Conservation (phyloP, 2,797 vertebrate genomes). For the Sebastes kiyomatsui region DNA sequence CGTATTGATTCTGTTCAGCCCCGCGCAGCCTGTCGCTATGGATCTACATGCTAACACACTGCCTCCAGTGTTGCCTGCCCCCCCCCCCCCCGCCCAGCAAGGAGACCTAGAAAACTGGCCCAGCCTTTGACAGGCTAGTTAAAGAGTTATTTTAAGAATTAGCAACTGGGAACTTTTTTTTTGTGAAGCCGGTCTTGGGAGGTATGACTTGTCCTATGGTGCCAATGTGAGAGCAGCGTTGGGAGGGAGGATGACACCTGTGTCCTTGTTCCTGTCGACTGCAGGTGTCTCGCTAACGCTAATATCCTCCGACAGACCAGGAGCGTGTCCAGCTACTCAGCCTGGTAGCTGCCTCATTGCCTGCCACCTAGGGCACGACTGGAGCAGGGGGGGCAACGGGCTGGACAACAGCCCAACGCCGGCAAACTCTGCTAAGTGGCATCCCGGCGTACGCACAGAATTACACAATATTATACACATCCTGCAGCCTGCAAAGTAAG, state of each 20-base stretch:
- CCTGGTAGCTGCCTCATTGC: constrained; percentile 78
- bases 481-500: constrained; percentile 73
- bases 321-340: constrained; percentile 86
- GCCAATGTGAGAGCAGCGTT: constrained; percentile 58
- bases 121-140: constrained; percentile 40
- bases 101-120: constrained; percentile 47
- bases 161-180: constrained; percentile 42
- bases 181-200: constrained; percentile 12
- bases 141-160: constrained; percentile 73
- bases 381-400: constrained; percentile 76
- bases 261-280: constrained; percentile 85
- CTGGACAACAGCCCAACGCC: constrained; percentile 85
- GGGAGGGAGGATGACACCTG: constrained; percentile 87
- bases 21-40: constrained; percentile 91
- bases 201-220: constrained; percentile 38
- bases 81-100: constrained; percentile 32
- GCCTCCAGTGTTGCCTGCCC: constrained; percentile 84
- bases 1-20: constrained; percentile 97
- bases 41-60: constrained; percentile 93
- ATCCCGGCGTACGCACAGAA: constrained; percentile 53
- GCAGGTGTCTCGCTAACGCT: constrained; percentile 88
- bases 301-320: constrained; percentile 88
- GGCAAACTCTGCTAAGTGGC: constrained; percentile 86
- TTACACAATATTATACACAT: constrained; percentile 31
- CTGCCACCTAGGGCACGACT: constrained; percentile 84